phyloP scores from a whole-genome alignment of 2,797 vertebrate genomes.

The Selene dorsalis region DNA sequence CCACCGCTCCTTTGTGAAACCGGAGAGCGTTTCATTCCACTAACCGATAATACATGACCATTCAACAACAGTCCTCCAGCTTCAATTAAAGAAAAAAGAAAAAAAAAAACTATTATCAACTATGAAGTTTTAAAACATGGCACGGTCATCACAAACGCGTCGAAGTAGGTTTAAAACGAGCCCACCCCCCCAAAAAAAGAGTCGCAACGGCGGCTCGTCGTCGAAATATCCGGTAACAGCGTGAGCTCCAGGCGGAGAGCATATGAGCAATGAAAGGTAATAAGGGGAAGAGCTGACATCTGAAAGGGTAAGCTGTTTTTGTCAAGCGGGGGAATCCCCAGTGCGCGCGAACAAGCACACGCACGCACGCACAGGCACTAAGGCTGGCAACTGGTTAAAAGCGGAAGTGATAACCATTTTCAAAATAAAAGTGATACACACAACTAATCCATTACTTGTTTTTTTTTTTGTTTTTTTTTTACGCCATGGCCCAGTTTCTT shows the following conservation, averaged over 20 bases:
- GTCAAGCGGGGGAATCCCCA: slow-evolving; percentile 84
- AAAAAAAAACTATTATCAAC: not conserved
- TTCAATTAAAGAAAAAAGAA: no score
- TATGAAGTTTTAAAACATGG: slow-evolving; percentile 1
- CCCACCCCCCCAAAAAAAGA: not conserved
- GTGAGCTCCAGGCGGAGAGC: slow-evolving; percentile 57
- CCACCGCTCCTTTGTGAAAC: slow-evolving; percentile 75
- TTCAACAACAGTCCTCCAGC: slow-evolving; percentile 2
- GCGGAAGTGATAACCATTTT: not conserved
- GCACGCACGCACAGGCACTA: not conserved
- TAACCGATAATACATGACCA: slow-evolving; percentile 34
- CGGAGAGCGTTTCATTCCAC: slow-evolving; percentile 81
- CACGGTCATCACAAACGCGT: not conserved
- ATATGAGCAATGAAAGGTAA: slow-evolving; percentile 71
- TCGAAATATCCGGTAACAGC: slow-evolving; percentile 67
- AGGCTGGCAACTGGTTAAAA: not conserved
- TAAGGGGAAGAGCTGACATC: slow-evolving; percentile 68
- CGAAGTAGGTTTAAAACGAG: slow-evolving; percentile 1
- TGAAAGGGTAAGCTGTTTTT: slow-evolving; percentile 77
- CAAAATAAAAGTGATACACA: not conserved
- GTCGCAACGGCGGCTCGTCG: slow-evolving; percentile 25
- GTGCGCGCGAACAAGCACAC: slow-evolving; percentile 57
- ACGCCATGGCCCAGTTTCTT: no score
- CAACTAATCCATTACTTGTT: no score
- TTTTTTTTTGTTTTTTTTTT: no score